Percentiles rank a stretch among this genome's conserved stretches.
These are phyloP conservation scores for Acanthoscelides obtectus DNA, from an alignment of 2,888 invertebrate genomes.

Conservation along the genomic window DNA sequence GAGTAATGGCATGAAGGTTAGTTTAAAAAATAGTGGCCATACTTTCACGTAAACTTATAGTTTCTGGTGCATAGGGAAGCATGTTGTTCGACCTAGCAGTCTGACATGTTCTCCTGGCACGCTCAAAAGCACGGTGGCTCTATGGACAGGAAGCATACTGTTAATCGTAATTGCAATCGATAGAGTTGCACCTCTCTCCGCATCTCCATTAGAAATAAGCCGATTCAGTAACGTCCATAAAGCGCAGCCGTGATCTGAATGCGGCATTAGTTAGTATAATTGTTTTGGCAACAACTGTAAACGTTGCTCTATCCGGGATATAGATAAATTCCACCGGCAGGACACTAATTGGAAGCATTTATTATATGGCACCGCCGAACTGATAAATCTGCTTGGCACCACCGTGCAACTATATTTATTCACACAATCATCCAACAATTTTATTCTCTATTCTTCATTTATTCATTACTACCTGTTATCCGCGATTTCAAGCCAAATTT, in stretches of 20 bases:
- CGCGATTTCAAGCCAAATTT: too few species aligned
- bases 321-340: slow-evolving; percentile 36
- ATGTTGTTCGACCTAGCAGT: too few species aligned
- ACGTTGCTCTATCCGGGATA: slow-evolving; percentile 38
- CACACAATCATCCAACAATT: background rate
- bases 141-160: too few species aligned
- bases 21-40: too few species aligned
- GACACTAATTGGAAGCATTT: slow-evolving; percentile 40
- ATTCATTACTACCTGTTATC: too few species aligned
- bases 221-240: slow-evolving; percentile 8
- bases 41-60: too few species aligned
- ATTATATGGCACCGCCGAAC: slow-evolving; percentile 29
- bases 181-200: background rate
- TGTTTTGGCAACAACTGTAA: slow-evolving; percentile 42
- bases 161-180: too few species aligned
- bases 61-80: too few species aligned
- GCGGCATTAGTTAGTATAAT: slow-evolving; percentile 28
- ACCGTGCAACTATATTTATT: background rate
- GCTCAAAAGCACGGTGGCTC: too few species aligned
- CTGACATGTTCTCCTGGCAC: too few species aligned
- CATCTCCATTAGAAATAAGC: background rate
- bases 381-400: background rate
- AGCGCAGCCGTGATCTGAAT: slow-evolving; percentile 17
- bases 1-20: too few species aligned
- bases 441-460: background rate